Base-by-base conservation (phyloP, 2,888 invertebrate species). In the Tetrapedia diversipes region DNA sequence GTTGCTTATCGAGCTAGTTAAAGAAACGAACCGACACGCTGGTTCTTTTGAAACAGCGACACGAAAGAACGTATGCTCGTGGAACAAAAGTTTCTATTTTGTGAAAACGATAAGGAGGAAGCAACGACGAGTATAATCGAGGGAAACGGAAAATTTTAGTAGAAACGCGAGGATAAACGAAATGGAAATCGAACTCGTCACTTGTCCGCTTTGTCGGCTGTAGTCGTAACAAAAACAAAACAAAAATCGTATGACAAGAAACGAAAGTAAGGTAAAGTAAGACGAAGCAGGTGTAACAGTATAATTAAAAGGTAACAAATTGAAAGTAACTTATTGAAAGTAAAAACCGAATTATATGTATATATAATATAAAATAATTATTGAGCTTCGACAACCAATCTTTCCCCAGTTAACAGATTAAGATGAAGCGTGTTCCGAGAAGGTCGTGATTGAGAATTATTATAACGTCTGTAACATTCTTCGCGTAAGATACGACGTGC, bases 331-430 rank as follows among this genome's bases (percentile, higher is more conserved):
- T 24, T n/a, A 4, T 22, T n/a, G 24, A 39, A 39, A 56, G 56
- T 56, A 39, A 39, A 34, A 24, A 10, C 22, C 24, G 24, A 57
- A 39, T 39, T 57, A 39, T 39, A 39, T 27, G 24, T 57, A 6
- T 39, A n/a, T n/a, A n/a, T n/a, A n/a, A n/a, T n/a, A n/a, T n/a
- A n/a, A n/a, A 22, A 10, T 57, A 57, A 27, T n/a, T 24, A 7
- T 19, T n/a, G 4, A 34, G 22, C 29, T 6, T 54, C 14, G 2
- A 7, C 1, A 54, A 14, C 7, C 14, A 22, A 54, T 8, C 2
- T 39, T 16, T 11, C 0, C 4, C 57, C 57, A 24, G 57, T 57
- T 57, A 57, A 57, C 57, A 57, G 57, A 24, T 57, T 57, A 57
- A 57, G 16, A 29, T 47, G 2, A 16, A 2, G 16, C 47, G 7